Conservation (phyloP, 2,797 vertebrate species). For the Fratercula arctica region DNA sequence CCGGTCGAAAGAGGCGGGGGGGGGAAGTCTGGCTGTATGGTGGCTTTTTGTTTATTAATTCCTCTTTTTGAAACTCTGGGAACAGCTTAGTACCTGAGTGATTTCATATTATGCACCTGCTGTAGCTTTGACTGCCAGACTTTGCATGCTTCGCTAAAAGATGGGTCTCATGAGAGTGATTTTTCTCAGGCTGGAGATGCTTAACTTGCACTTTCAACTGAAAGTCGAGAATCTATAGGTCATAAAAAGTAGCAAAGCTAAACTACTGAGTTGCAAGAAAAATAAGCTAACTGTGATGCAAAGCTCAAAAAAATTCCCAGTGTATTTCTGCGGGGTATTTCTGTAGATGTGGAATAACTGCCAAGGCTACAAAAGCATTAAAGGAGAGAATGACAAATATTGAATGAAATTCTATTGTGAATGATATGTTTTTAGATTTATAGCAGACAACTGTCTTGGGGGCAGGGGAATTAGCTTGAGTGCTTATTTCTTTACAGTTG, state of each 20-base stretch:
- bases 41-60: not conserved
- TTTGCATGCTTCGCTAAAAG: not conserved
- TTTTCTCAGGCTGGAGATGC: not conserved
- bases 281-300: not conserved
- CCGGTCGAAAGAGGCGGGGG: not conserved
- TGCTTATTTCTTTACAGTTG: not conserved
- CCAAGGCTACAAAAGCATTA: not conserved
- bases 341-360: not conserved
- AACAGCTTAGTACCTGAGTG: not conserved
- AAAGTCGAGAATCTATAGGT: not conserved
- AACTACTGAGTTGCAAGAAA: not conserved
- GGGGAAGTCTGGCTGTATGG: not conserved
- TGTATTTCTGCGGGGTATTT: not conserved
- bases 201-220: not conserved
- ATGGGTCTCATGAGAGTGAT: not conserved
- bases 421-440: not conserved
- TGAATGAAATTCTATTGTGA: not conserved
- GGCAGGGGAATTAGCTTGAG: not conserved
- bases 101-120: not conserved
- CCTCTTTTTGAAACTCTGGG: not conserved
- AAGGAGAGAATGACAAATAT: not conserved
- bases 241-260: not conserved
- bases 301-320: not conserved
- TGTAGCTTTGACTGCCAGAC: not conserved
- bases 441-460: not conserved